Evolutionary conservation across 2,797 vertebrate species (phyloP).

Genomic region (Siniperca scherzeri): DNA sequence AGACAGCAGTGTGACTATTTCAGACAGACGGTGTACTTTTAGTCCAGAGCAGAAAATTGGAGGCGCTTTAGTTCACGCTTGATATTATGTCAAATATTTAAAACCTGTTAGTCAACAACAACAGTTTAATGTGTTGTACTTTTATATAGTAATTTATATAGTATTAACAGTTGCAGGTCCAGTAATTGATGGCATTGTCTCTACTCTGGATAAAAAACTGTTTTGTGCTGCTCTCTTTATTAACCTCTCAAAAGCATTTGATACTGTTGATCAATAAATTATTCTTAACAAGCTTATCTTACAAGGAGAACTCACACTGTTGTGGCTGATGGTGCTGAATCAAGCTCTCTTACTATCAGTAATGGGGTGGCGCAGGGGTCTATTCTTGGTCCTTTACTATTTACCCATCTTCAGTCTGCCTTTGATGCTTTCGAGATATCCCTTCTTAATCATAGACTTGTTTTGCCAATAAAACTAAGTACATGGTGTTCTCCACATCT

Average conservation of each 20-base stretch:
- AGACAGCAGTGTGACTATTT: conserved; percentile 44
- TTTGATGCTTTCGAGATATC: background rate
- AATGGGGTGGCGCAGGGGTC: background rate
- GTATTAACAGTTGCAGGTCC: background rate
- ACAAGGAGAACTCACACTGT: background rate
- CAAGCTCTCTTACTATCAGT: background rate
- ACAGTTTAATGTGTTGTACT: background rate
- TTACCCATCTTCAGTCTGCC: background rate
- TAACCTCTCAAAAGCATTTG: background rate
- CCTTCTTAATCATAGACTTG: background rate
- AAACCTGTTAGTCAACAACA: background rate
- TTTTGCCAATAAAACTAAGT: background rate
- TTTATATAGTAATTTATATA: background rate
- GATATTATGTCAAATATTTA: background rate
- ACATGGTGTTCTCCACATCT: background rate
- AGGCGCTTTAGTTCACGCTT: background rate
- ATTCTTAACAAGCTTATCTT: background rate
- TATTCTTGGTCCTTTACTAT: background rate
- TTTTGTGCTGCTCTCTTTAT: background rate
- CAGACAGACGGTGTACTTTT: conserved; percentile 5
- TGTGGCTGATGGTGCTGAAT: background rate
- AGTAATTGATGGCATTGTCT: background rate
- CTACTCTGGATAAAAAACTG: too few relatives aligned
- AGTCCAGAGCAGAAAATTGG: background rate
- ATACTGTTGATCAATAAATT: background rate